phyloP scores from a whole-genome alignment of 1,140 invertebrate species.

The Drosophila quadrilineata region DNA sequence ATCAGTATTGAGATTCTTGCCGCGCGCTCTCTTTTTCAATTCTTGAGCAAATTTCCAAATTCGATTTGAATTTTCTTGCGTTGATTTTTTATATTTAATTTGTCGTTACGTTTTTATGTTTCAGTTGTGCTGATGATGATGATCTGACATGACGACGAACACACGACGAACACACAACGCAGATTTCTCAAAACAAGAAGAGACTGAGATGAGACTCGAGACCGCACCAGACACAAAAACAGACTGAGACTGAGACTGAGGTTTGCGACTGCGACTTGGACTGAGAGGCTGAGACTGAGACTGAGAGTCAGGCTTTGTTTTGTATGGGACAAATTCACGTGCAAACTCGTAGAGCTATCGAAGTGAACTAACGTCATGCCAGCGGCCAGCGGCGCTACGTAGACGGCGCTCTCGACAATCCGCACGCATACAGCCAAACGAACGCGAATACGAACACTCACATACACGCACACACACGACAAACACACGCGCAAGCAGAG shows the following conservation, averaged over 20 bases:
- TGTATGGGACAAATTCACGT: slow-evolving; percentile 76
- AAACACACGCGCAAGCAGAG: background rate
- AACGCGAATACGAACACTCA: background rate
- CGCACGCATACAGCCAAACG: background rate
- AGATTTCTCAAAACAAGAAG: background rate
- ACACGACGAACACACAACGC: background rate
- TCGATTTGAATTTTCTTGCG: slow-evolving; percentile 15
- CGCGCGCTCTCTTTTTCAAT: too few species aligned
- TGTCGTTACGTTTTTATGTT: too few species aligned
- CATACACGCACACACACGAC: slow-evolving; percentile 1
- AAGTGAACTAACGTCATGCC: slow-evolving; percentile 82
- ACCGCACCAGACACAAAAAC: too few species aligned
- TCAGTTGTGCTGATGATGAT: too few species aligned
- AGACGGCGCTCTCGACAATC: slow-evolving; percentile 63
- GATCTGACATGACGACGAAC: background rate
- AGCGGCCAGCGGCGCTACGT: slow-evolving; percentile 73
- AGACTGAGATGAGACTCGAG: background rate
- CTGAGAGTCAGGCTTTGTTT: slow-evolving; percentile 42
- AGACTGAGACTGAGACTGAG: background rate
- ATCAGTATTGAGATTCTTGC: slow-evolving; percentile 7
- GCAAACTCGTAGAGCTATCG: slow-evolving; percentile 81
- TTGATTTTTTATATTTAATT: background rate
- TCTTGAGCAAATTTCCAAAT: slow-evolving; percentile 21
- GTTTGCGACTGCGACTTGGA: slow-evolving; percentile 1
- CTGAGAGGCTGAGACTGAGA: slow-evolving; percentile 47